phyloP scores from a whole-genome alignment of 2,113 vertebrate species.

The Athene noctua region DNA sequence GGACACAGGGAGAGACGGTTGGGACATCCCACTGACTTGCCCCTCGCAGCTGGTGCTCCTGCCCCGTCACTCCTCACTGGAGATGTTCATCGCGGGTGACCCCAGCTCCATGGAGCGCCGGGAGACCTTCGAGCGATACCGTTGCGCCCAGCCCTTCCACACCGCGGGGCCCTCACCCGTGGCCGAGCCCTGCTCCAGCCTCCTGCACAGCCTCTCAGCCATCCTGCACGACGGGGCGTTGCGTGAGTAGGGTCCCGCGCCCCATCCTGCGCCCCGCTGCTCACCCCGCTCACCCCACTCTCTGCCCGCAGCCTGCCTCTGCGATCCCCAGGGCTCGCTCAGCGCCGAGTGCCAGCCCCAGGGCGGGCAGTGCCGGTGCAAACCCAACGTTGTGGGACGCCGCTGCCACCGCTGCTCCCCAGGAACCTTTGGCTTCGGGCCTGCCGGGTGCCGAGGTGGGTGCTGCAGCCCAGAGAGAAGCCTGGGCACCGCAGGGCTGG shows the following conservation, averaged over 20 bases:
- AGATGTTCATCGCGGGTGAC: conserved; percentile 91
- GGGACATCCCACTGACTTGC: not conserved
- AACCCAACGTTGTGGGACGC: conserved; percentile 82
- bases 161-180: conserved; percentile 67
- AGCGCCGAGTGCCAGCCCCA: conserved; percentile 86
- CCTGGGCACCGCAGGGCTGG: not conserved
- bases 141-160: conserved; percentile 83
- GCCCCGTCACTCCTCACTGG: conserved; percentile 86
- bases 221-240: conserved; percentile 87
- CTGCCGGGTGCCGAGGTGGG: conserved; percentile 87
- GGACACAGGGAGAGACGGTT: rapidly evolving
- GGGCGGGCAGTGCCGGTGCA: conserved; percentile 93
- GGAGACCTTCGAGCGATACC: conserved; percentile 87
- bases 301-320: conserved; percentile 83
- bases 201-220: conserved; percentile 88
- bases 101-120: conserved; percentile 76
- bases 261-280: rapidly evolving
- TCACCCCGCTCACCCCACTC: rapidly evolving
- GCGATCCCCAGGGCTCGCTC: conserved; percentile 89
- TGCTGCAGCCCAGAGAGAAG: not conserved
- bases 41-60: conserved; percentile 81
- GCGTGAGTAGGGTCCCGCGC: conserved; percentile 74
- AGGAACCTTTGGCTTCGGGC: conserved; percentile 89
- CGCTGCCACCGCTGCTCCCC: conserved; percentile 86
- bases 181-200: conserved; percentile 83